A percentile compares a stretch with the other conserved stretches of the same genome.
phyloP scores from a whole-genome alignment of 2,888 invertebrate species.

The Sycophila texana region DNA sequence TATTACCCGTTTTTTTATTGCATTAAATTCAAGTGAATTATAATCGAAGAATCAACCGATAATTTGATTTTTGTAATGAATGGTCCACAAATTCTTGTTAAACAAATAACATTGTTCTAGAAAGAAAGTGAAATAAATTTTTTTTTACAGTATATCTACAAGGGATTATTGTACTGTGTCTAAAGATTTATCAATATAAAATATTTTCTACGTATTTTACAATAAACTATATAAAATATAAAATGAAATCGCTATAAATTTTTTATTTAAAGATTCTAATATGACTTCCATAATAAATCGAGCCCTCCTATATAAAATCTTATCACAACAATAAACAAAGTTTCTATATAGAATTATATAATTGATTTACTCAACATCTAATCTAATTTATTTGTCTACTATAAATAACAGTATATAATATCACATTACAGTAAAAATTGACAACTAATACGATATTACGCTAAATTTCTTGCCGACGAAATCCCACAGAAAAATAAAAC shows the following conservation, averaged over 20 bases:
- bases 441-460: slow-evolving; percentile 43
- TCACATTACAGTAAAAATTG: slow-evolving; percentile 52
- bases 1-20: slow-evolving; percentile 5
- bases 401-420: slow-evolving; percentile 44
- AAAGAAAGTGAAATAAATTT: slow-evolving; percentile 30
- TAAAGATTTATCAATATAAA: slow-evolving; percentile 1
- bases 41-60: slow-evolving; percentile 1
- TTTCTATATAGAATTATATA: slow-evolving; percentile 30
- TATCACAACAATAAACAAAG: slow-evolving; percentile 46
- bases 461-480: slow-evolving; percentile 1
- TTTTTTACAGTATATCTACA: background rate
- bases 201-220: background rate
- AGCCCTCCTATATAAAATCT: slow-evolving; percentile 44
- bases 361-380: slow-evolving; percentile 37
- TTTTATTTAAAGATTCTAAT: slow-evolving; percentile 8
- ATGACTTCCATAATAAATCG: slow-evolving; percentile 18
- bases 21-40: background rate
- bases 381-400: slow-evolving; percentile 38
- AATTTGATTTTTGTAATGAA: background rate
- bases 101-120: background rate
- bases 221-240: slow-evolving; percentile 41
- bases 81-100: no score
- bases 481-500: no score
- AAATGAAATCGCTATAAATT: slow-evolving; percentile 39
- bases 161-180: slow-evolving; percentile 29